A percentile compares a stretch with the other conserved stretches of the same genome.
Evolutionary conservation across 1,140 invertebrate species (phyloP).

Genomic region (Amyelois transitella): DNA sequence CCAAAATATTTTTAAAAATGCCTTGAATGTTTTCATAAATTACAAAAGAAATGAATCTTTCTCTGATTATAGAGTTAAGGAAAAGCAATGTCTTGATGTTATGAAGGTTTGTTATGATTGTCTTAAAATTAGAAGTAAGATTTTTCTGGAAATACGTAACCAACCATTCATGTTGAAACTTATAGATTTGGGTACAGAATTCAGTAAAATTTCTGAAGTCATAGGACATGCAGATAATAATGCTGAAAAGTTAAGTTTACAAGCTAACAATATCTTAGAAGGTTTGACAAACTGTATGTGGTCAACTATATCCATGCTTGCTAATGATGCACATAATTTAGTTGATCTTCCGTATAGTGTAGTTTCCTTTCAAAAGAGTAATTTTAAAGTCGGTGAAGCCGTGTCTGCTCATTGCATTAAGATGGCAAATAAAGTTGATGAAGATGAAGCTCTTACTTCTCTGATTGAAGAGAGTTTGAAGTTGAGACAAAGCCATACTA

Average conservation of each 20-base stretch:
- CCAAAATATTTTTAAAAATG: slow-evolving; percentile 43
- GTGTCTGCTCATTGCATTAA: slow-evolving; percentile 41
- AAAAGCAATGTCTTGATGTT: slow-evolving; percentile 54
- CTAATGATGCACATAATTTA: slow-evolving; percentile 41
- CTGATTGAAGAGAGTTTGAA: slow-evolving; percentile 61
- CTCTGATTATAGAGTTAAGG: slow-evolving; percentile 42
- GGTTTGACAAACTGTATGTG: slow-evolving; percentile 54
- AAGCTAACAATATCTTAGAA: slow-evolving; percentile 29
- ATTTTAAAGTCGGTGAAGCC: slow-evolving; percentile 56
- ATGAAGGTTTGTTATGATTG: slow-evolving; percentile 59
- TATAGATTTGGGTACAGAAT: slow-evolving; percentile 59
- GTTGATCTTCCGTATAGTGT: slow-evolving; percentile 59
- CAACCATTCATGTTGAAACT: slow-evolving; percentile 61
- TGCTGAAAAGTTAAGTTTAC: slow-evolving; percentile 41
- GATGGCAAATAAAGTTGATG: slow-evolving; percentile 26
- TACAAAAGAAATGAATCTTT: slow-evolving; percentile 50
- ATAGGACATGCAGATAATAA: slow-evolving; percentile 52
- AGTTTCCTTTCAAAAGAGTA: slow-evolving; percentile 56
- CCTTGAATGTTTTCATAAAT: slow-evolving; percentile 39
- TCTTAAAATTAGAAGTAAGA: slow-evolving; percentile 61
- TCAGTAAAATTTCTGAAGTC: slow-evolving; percentile 54
- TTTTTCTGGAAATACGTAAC: slow-evolving; percentile 49
- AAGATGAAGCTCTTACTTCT: slow-evolving; percentile 41
- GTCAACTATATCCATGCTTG: slow-evolving; percentile 50
- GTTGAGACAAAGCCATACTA: slow-evolving; percentile 42